Evolutionary conservation across 2,797 vertebrate species (phyloP).

Genomic region (Gymnoscopelus braueri): DNA sequence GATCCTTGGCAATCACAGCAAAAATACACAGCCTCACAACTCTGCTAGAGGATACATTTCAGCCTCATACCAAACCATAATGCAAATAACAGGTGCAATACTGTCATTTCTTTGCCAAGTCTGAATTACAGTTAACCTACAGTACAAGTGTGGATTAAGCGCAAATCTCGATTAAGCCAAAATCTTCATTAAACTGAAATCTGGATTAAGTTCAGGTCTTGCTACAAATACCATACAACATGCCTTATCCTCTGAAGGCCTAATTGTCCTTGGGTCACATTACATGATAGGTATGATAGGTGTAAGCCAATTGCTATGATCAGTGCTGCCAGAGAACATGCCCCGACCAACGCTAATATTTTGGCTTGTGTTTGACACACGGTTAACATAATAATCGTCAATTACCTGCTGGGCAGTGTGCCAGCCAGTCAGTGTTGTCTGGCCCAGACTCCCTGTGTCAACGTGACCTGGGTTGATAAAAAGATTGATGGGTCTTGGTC

Average conservation of each 20-base stretch:
- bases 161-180: no score
- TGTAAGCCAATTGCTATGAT: slow-evolving; percentile 1
- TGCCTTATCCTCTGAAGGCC: neutral
- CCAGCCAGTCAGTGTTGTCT: slow-evolving; percentile 1
- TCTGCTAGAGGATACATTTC: no score
- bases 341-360: slow-evolving; percentile 8
- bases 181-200: no score
- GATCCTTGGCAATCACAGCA: no score
- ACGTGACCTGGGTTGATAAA: neutral
- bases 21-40: no score
- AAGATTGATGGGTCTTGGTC: neutral
- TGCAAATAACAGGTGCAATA: no score
- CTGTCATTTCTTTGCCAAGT: no score
- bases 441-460: neutral
- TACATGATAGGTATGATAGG: neutral
- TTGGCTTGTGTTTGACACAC: slow-evolving; percentile 5
- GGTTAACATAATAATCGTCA: slow-evolving; percentile 11
- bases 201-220: no score
- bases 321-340: slow-evolving; percentile 13
- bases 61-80: no score
- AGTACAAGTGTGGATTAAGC: no score
- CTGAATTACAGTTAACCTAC: no score
- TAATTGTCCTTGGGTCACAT: neutral
- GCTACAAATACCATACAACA: neutral
- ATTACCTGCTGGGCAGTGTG: neutral